Evolutionary conservation across 2,888 invertebrate species (phyloP).

Genomic region (Germaria angustata): DNA sequence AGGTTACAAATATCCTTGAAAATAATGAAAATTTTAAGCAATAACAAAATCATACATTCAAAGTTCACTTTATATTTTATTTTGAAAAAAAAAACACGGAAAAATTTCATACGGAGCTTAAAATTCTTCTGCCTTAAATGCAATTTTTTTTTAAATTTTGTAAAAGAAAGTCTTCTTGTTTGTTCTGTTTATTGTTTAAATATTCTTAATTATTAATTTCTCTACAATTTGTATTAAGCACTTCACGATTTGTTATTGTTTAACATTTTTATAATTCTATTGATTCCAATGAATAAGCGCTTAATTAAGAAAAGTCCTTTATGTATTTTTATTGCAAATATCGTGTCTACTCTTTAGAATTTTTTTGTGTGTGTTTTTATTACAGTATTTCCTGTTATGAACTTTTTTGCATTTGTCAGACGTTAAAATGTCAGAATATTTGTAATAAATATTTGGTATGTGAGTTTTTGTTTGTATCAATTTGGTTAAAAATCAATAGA

Average conservation of each 20-base stretch:
- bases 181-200: neutral
- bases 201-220: neutral
- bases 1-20: slow-evolving; percentile 66
- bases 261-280: neutral
- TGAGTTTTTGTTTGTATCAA: neutral
- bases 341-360: slow-evolving; percentile 62
- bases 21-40: slow-evolving; percentile 30
- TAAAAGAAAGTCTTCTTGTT: neutral
- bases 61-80: neutral
- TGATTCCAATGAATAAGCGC: slow-evolving; percentile 8
- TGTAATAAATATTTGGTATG: slow-evolving; percentile 22
- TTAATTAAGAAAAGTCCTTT: neutral
- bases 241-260: neutral
- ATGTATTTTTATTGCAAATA: slow-evolving; percentile 57
- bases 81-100: neutral
- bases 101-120: too few relatives aligned
- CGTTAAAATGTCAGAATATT: slow-evolving; percentile 61
- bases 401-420: slow-evolving; percentile 60
- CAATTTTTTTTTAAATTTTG: neutral
- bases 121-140: neutral
- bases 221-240: neutral
- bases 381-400: slow-evolving; percentile 38
- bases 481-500: slow-evolving; percentile 72
- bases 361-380: slow-evolving; percentile 53
- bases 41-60: slow-evolving; percentile 1